Base-by-base conservation (phyloP, 2,113 vertebrate species). In the Apodemus speciosus region DNA sequence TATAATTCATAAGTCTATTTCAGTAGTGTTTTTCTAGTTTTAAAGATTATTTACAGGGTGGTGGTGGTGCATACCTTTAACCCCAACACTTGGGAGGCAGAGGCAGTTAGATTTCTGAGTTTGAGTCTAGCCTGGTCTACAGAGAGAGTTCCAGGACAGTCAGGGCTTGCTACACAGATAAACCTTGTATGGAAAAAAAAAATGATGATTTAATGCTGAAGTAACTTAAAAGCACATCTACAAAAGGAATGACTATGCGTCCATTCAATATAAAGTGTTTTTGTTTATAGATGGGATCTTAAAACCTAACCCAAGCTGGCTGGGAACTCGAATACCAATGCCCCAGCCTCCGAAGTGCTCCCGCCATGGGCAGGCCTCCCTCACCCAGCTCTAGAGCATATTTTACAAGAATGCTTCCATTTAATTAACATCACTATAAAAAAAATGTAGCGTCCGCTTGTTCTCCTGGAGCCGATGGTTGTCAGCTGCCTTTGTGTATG, bases 1-100 rank as follows among this genome's bases (percentile, higher is more conserved):
- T 32, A 38, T 73, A 89, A 58, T 73, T 94, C 38, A n/a, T 85
- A 73, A 88, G 86, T 73, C 64, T 25, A 35, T 46, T 86, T 58
- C 85, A 72, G 32, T 89, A 71, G 79, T 46, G 68, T 83, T 80
- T 69, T 71, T 73, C 30, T 83, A 0, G 35, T 73, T 84, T 62
- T 49, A 30, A 73, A 84, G 62, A 77, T 25, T 85, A 40, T 72
- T 69, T 72, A 38, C 9, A 40, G n/a, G n/a, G n/a, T 9, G 20
- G n/a, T 72, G 20, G 69, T 71, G n/a, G n/a, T 10, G 9, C 68
- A 69, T 2, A 18, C 35, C 15, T 69, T 71, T 71, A 38, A 72
- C 38, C 35, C n/a, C n/a, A 72, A 9, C 3, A 71, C 69, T 71
- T 71, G 69, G n/a, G n/a, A 71, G 20, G n/a, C 69, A 38, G 69